These are phyloP conservation scores for Limnodromus scolopaceus DNA, from an alignment of 2,797 vertebrate genomes.

Conservation along the genomic window DNA sequence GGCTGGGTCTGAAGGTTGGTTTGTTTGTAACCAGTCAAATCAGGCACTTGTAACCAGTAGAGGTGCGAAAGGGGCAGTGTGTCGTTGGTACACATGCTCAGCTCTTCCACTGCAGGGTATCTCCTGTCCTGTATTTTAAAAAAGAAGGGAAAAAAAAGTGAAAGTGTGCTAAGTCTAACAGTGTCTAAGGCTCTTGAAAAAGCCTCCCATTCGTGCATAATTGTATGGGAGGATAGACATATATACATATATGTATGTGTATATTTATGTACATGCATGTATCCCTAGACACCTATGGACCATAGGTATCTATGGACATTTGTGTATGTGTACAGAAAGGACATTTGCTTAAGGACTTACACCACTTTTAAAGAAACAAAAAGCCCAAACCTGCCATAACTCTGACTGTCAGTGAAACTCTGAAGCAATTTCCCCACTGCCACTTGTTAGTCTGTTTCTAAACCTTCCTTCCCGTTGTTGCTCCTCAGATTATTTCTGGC, in stretches of 20 bases:
- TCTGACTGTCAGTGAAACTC: neutral
- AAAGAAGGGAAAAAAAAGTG: neutral
- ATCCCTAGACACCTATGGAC: neutral
- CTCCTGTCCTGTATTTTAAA: neutral
- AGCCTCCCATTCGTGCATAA: neutral
- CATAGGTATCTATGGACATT: neutral
- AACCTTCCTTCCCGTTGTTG: neutral
- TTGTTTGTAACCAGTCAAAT: neutral
- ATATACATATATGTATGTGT: neutral
- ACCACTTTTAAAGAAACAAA: neutral
- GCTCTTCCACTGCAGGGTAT: neutral
- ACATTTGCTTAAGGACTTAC: neutral
- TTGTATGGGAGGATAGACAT: neutral
- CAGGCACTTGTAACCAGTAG: neutral
- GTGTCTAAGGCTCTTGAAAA: too few species aligned
- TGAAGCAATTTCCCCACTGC: neutral
- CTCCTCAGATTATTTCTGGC: neutral
- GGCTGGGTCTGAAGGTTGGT: neutral
- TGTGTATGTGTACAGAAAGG: neutral
- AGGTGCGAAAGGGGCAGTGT: neutral
- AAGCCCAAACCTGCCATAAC: neutral
- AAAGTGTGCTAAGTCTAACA: neutral
- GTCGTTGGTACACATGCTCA: rapidly evolving
- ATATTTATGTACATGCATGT: rapidly evolving
- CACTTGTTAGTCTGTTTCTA: neutral